Evolutionary conservation across 2,797 vertebrate species (phyloP), one percentile per base, ranked within the genome.

Genomic region (Chrosomus eos): DNA sequence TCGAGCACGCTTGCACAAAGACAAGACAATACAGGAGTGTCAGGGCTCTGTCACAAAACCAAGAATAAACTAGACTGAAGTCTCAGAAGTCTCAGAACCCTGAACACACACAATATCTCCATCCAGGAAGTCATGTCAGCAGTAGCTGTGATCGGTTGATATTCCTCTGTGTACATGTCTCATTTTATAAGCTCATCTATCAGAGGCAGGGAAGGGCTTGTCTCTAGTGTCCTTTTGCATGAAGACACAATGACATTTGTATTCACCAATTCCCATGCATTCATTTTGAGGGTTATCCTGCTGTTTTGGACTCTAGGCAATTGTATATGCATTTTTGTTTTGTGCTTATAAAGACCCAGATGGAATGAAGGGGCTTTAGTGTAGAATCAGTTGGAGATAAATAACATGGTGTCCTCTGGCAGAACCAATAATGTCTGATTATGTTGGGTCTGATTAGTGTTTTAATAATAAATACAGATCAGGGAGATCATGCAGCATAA

Each of bases 401-500:
- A 82, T 73, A 21, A 45, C 26, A 38, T 60, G 7, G 13, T n/a
- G 40, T 74, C 55, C 58, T n/a, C 71, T 74, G 58, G 51, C 58
- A 66, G 23, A 83, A 66, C 31, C 14, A 73, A 38, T 75, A 36
- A 83, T 66, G 31, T 75, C 43, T n/a, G 53, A 74, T 82, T 64
- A 53, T 45, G 58, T 75, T 28, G 8, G 70, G 26, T 48, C 38
- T 45, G 70, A 64, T 74, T 74, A 45, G 72, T 51, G 72, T 77
- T 82, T 81, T 28, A 82, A 81, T 77, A 51, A 73, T 75, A 38
- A 40, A 68, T 60, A 58, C 21, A 21, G 40, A 33, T 53, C 80
- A 77, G 19, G 64, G 26, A 48, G 71, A 83, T 31, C 23, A 21
- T 51, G 31, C 26, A 21, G 31, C 36, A 68, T 77, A 40, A 58